Base-by-base conservation (phyloP, 2,797 vertebrate genomes). In the Paedocypris micromegethes region DNA sequence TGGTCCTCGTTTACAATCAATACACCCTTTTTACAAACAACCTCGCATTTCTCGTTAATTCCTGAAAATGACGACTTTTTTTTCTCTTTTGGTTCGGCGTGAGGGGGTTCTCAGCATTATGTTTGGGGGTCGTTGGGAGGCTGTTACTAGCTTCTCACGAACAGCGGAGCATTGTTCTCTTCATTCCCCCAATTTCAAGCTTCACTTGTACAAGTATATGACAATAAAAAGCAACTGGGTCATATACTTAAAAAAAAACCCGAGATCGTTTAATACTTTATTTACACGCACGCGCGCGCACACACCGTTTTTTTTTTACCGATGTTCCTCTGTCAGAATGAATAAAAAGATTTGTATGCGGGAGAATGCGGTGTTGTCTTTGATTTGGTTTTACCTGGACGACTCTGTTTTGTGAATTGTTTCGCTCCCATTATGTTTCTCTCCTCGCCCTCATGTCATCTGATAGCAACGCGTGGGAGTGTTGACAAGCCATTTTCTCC, bases 141-240 rank as follows among this genome's bases (percentile, higher is more conserved):
- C 78, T 80, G 83, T 84, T 84, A 84, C 83, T 85, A 81, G 79
- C 80, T 58, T 79, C 79, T 79, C 83, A 65, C 80, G 62, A 91
- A 90, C 89, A 92, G 89, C 88, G 88, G 81, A 80, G 80, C 86
- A 90, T 92, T 92, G 90, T 92, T 90, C 88, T 83, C 85, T 75
- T 63, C 80, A 84, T 86, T 88, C 86, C 88, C 86, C 90, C 86
- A 82, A 87, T 86, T 89, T 90, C 89, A 90, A 90, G 88, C 90
- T 90, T 88, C 86, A 88, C 87, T 89, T 84, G 85, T 85, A 82
- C 84, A 83, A 88, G 89, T 83, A 88, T 89, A 84, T 89, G 90
- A 89, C 87, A 86, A 86, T 89, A 87, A 90, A 23, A 89, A 87
- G 88, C 89, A 92, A 90, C 88, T 92, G 89, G 85, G 87, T 88